These are phyloP conservation scores for Salvelinus sp. DNA, from an alignment of 2,113 vertebrate genomes.

Conservation along the genomic window DNA sequence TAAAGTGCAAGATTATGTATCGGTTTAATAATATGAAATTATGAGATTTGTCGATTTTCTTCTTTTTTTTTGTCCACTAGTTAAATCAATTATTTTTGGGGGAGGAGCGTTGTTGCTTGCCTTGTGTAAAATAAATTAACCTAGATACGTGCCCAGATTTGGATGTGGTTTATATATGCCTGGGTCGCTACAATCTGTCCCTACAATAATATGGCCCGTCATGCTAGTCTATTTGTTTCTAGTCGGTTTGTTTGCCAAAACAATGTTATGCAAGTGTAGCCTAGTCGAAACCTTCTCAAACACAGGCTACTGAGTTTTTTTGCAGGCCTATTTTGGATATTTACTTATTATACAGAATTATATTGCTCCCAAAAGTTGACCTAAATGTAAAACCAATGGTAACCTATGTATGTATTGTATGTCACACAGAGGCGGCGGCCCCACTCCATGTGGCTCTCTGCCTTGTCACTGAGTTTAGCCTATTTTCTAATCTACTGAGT, in stretches of 20 bases:
- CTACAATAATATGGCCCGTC: neutral
- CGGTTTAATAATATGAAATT: too few relatives aligned
- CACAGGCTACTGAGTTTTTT: neutral
- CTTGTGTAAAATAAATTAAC: neutral
- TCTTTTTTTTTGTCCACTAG: too few relatives aligned
- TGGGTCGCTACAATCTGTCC: too few relatives aligned
- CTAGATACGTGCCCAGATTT: neutral
- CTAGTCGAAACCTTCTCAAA: neutral
- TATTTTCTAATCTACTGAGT: slow-evolving; percentile 28
- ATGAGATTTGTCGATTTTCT: too few relatives aligned
- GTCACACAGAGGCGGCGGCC: slow-evolving; percentile 45
- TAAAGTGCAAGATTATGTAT: too few relatives aligned
- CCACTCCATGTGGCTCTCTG: slow-evolving; percentile 57
- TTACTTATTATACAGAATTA: neutral
- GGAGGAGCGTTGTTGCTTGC: too few relatives aligned
- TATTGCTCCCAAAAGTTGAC: neutral
- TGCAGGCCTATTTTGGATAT: neutral
- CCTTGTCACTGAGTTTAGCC: slow-evolving; percentile 44
- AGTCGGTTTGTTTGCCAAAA: neutral
- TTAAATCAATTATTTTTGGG: too few relatives aligned
- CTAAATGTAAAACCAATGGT: neutral
- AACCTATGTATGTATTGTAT: neutral
- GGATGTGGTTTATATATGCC: neutral
- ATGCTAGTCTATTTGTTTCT: neutral
- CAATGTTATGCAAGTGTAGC: neutral